Evolutionary conservation across 2,113 vertebrate species (phyloP).

Genomic region (Takifugu flavidus): DNA sequence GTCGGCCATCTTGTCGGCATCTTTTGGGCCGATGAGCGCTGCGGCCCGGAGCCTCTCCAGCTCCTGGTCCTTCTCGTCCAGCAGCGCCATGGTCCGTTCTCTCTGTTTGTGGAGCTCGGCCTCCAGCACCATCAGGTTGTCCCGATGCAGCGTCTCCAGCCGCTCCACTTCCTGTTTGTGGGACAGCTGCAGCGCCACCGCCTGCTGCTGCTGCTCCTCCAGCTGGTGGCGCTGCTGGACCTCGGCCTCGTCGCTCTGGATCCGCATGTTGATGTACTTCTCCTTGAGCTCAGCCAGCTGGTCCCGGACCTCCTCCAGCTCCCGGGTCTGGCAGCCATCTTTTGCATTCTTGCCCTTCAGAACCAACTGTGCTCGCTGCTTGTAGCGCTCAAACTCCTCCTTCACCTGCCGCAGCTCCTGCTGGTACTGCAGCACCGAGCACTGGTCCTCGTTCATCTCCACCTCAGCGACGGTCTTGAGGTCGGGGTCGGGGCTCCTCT

Average conservation of each 20-base stretch:
- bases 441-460: conserved; percentile 65
- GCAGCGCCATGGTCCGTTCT: conserved; percentile 84
- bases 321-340: conserved; percentile 79
- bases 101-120: conserved; percentile 91
- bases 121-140: conserved; percentile 81
- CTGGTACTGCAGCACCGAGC: conserved; percentile 73
- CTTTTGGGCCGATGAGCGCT: conserved; percentile 6
- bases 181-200: conserved; percentile 69
- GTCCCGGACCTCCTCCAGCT: conserved; percentile 85
- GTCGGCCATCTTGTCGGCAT: background rate
- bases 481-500: conserved; percentile 70
- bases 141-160: conserved; percentile 73
- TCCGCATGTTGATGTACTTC: conserved; percentile 84
- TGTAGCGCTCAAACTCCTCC: conserved; percentile 95
- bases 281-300: conserved; percentile 88
- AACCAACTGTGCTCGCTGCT: conserved; percentile 86
- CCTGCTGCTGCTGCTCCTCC: conserved; percentile 75
- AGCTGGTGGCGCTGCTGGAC: conserved; percentile 66
- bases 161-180: conserved; percentile 84
- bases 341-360: conserved; percentile 86
- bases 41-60: conserved; percentile 79
- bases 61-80: conserved; percentile 89
- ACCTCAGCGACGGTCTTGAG: conserved; percentile 67
- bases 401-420: conserved; percentile 89
- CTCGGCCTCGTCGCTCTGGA: conserved; percentile 79